These are phyloP conservation scores for Agriopis leucophaearia DNA, from an alignment of 2,888 invertebrate genomes.

Conservation along the genomic window DNA sequence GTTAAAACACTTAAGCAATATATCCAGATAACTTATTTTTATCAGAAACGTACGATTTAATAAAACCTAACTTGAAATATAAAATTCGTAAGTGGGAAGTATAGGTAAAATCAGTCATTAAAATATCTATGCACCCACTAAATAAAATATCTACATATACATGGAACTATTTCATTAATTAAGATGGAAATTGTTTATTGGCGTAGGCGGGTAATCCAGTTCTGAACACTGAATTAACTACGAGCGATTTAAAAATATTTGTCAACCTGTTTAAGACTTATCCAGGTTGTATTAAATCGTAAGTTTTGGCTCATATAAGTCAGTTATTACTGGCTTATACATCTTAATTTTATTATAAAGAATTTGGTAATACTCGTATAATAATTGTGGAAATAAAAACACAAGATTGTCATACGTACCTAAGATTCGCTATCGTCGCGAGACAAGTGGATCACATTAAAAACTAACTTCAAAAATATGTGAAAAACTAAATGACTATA, in stretches of 20 bases:
- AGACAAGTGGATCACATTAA: too few species aligned
- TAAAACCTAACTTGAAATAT: conserved; percentile 26
- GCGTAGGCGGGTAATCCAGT: conserved; percentile 68
- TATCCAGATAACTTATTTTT: too few species aligned
- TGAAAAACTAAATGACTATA: too few species aligned
- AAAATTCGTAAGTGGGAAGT: conserved; percentile 40
- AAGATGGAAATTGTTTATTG: conserved; percentile 68
- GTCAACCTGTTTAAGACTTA: conserved; percentile 56
- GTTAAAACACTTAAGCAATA: too few species aligned
- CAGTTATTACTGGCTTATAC: too few species aligned
- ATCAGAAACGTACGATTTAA: conserved; percentile 1
- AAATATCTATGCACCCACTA: conserved; percentile 44
- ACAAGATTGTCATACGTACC: too few species aligned
- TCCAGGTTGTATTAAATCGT: conserved; percentile 53
- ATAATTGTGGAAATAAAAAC: too few species aligned
- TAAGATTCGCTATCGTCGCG: too few species aligned
- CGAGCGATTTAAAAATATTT: conserved; percentile 60
- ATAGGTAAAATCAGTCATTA: conserved; percentile 42
- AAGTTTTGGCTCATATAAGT: conserved; percentile 36
- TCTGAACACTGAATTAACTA: conserved; percentile 60
- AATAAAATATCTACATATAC: conserved; percentile 45
- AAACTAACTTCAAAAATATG: too few species aligned
- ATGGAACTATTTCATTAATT: conserved; percentile 67
- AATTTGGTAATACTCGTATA: too few species aligned
- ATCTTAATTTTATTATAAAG: too few species aligned